Conservation (phyloP, 2,797 vertebrate species). For the Hafferia zeledoni region DNA sequence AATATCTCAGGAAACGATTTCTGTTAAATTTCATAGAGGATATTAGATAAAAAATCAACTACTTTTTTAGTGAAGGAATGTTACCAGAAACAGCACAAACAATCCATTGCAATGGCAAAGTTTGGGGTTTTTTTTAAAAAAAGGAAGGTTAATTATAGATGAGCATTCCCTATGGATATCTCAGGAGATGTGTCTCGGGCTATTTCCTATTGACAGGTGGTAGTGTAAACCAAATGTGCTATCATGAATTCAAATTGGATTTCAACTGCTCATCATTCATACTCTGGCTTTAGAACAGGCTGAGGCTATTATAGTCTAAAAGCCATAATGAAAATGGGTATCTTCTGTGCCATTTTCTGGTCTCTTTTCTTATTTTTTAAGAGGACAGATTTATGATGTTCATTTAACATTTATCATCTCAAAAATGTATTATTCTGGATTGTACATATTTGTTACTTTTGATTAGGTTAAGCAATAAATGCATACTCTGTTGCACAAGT, state of each 20-base stretch:
- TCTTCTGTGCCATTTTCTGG: slow-evolving; percentile 54
- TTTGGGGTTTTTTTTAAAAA: not conserved
- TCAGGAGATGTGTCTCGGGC: slow-evolving; percentile 60
- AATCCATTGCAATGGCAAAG: slow-evolving; percentile 52
- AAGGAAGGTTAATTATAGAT: slow-evolving; percentile 70
- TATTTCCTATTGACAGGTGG: slow-evolving; percentile 78
- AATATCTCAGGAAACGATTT: slow-evolving; percentile 42
- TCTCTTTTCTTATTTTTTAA: not conserved
- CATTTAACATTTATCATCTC: slow-evolving; percentile 37
- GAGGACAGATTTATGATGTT: slow-evolving; percentile 55
- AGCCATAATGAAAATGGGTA: slow-evolving; percentile 59
- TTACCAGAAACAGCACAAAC: slow-evolving; percentile 59
- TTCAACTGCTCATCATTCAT: slow-evolving; percentile 71
- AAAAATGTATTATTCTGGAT: slow-evolving; percentile 36
- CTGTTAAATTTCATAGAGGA: slow-evolving; percentile 48
- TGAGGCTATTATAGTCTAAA: slow-evolving; percentile 49
- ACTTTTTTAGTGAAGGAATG: slow-evolving; percentile 39
- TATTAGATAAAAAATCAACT: slow-evolving; percentile 59
- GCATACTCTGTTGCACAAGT: not conserved
- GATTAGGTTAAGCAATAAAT: not conserved
- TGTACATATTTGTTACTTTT: not conserved
- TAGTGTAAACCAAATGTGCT: slow-evolving; percentile 73
- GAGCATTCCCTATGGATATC: slow-evolving; percentile 68
- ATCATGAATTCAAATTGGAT: slow-evolving; percentile 79
- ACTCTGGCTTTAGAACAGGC: slow-evolving; percentile 65